Evolutionary conservation across 1,140 invertebrate species (phyloP).

Genomic region (Saccostrea cuccullata): DNA sequence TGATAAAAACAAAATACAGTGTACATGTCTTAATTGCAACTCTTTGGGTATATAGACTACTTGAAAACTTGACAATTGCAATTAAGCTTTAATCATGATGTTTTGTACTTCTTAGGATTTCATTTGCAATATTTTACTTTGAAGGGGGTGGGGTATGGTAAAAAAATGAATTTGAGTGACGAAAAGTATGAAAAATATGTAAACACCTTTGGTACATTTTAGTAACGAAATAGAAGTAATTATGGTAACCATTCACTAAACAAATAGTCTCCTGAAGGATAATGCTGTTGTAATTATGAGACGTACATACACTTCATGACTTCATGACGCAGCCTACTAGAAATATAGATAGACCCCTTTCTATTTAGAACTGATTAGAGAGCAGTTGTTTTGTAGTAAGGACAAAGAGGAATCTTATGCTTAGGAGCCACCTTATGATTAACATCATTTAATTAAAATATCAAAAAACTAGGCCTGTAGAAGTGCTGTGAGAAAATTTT

Average conservation of each 20-base stretch:
- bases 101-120: too few relatives aligned
- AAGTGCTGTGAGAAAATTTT: neutral
- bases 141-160: too few relatives aligned
- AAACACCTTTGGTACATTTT: neutral
- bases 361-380: neutral
- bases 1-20: too few relatives aligned
- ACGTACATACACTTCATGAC: constrained; percentile 7
- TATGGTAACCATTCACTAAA: neutral
- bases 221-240: too few relatives aligned
- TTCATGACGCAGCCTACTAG: neutral
- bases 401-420: neutral
- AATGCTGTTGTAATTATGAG: neutral
- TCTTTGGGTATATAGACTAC: too few relatives aligned
- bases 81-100: too few relatives aligned
- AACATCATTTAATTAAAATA: neutral
- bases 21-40: too few relatives aligned
- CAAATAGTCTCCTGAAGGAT: neutral
- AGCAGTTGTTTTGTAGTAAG: neutral
- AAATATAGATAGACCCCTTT: neutral
- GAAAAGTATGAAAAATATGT: neutral
- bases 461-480: neutral
- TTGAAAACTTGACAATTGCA: too few relatives aligned
- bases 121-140: too few relatives aligned
- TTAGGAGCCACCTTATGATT: neutral
- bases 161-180: too few relatives aligned